Base-by-base conservation (phyloP, 2,888 invertebrate genomes). In the Watsonalla binaria region DNA sequence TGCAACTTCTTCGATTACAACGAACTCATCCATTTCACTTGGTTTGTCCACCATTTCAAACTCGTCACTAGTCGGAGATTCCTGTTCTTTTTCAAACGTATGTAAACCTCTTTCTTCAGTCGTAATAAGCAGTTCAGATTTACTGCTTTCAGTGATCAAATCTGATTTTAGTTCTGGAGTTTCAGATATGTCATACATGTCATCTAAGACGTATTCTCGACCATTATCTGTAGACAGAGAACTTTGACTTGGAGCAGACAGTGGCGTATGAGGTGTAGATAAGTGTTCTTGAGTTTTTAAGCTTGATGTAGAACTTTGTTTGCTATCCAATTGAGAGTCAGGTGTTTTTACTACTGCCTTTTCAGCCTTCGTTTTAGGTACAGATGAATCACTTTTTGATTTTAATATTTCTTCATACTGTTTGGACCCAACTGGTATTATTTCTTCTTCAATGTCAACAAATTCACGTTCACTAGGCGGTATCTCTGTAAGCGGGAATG, bases 41-140 rank as follows among this genome's bases (percentile, higher is more conserved):
- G 96, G 96, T 74, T 96, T 96, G 67, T 97, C 96, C 0, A 97
- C 91, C 92, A 97, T 93, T 91, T 97, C 97, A 79, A 97, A 97
- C 33, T 96, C 96, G 77, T 96, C 96, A 70, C 95, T 95, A 8
- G 93, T 94, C 0, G 96, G 96, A 0, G 96, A 96, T 65, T 95
- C 94, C 60, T 92, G 92, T 68, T 92, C 92, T 65, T 92, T 92
- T 61, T 92, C 92, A 51, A 81, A 83, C 8, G 74, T 89, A 15
- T 92, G 91, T 45, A 91, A 76, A 6, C 88, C 82, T 70, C 92
- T 93, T 68, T 94, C 93, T 65, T 93, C 92, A 7, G 92, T 89
- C 2, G 93, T 92, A 14, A 93, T 92, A 14, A 93, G 84, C 35
- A 93, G 82, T 72, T 94, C 93, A 51, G 93, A 92, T 63, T 89